phyloP scores from a whole-genome alignment of 1,140 invertebrate genomes.

The Adelges cooleyi region DNA sequence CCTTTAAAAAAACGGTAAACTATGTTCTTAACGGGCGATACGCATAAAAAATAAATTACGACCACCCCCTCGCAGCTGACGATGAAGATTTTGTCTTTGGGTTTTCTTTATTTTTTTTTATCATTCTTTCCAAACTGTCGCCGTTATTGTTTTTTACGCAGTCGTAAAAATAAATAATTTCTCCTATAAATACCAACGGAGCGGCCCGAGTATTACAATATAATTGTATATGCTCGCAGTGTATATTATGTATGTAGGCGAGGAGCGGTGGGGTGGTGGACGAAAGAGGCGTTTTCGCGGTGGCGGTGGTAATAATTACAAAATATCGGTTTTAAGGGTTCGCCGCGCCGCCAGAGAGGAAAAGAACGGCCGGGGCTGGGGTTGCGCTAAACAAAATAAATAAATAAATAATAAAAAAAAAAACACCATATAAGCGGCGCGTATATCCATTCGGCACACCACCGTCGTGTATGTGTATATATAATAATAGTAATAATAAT shows the following conservation, averaged over 20 bases:
- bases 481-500: too few relatives aligned
- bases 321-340: slow-evolving; percentile 25
- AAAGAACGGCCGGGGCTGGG: slow-evolving; percentile 36
- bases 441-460: slow-evolving; percentile 7
- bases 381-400: background rate
- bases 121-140: too few relatives aligned
- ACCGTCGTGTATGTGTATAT: background rate
- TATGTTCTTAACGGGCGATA: too few relatives aligned
- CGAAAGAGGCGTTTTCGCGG: background rate
- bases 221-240: background rate
- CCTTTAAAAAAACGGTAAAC: too few relatives aligned
- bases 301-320: slow-evolving; percentile 20
- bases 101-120: too few relatives aligned
- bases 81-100: too few relatives aligned
- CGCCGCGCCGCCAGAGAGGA: slow-evolving; percentile 22
- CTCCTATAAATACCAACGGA: background rate
- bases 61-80: too few relatives aligned
- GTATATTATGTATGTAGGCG: too few relatives aligned
- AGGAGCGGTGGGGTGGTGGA: too few relatives aligned
- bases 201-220: background rate
- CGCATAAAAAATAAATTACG: too few relatives aligned
- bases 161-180: slow-evolving; percentile 24
- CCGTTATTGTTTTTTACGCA: background rate
- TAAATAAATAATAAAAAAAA: slow-evolving; percentile 17
- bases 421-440: background rate